Evolutionary conservation across 1,140 invertebrate species (phyloP).

Genomic region (Ooceraea biroi): DNA sequence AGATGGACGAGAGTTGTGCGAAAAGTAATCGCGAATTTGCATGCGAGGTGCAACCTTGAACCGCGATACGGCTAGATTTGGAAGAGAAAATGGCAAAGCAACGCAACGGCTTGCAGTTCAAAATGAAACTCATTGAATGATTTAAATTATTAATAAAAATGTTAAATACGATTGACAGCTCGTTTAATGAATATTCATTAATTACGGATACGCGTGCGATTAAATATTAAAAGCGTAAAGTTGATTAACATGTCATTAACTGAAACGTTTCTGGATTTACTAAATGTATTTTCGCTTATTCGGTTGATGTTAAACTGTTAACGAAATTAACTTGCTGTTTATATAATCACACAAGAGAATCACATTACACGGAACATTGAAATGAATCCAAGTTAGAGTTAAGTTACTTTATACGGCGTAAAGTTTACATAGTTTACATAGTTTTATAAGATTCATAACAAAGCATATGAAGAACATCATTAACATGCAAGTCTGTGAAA

Average conservation of each 20-base stretch:
- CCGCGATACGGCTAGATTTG: conserved; percentile 50
- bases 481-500: conserved; percentile 39
- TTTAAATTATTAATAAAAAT: background rate
- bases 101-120: conserved; percentile 19
- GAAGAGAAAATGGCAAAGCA: conserved; percentile 29
- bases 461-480: conserved; percentile 37
- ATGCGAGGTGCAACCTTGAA: conserved; percentile 56
- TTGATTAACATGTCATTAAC: background rate
- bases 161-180: background rate
- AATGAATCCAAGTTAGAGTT: conserved; percentile 29
- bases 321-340: conserved; percentile 17
- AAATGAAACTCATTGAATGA: conserved; percentile 18
- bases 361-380: conserved; percentile 30
- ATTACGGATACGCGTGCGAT: background rate
- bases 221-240: background rate
- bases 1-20: conserved; percentile 48
- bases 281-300: background rate
- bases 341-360: conserved; percentile 2
- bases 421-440: conserved; percentile 42
- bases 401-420: conserved; percentile 33
- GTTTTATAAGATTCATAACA: conserved; percentile 39
- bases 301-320: background rate
- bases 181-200: too few species aligned
- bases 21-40: conserved; percentile 55
- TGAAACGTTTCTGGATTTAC: background rate